Evolutionary conservation across 2,888 invertebrate genomes (phyloP), one percentile per base, ranked within the genome.

Genomic region (Prosopocoilus inquinatus): DNA sequence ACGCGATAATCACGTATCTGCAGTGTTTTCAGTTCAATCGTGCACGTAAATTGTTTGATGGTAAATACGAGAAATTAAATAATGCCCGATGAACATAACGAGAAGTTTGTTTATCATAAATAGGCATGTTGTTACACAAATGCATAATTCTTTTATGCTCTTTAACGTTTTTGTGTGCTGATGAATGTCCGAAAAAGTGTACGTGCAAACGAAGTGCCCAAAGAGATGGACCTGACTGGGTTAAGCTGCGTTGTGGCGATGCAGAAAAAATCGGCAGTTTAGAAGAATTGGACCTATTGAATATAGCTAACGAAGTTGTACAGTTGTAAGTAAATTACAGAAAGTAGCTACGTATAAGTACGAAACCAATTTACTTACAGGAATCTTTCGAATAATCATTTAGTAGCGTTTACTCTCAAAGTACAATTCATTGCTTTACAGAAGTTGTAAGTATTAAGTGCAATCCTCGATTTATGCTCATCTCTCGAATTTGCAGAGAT

Each of bases 311-410:
- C 59, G 82, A 84, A 69, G 80, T 87, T 61, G 79, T 85, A 48
- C 86, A 85, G 74, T 75, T 88, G 88, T 88, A 80, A 84, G 86
- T 82, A 52, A 48, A 47, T 34, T 32, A 47, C 12, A 43, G 11
- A 44, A 52, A 53, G 35, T 12, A 53, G 35, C n/a, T 20, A 33
- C 1, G 8, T 16, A 2, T 16, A 13, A 9, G 5, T 49, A 9
- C 3, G 9, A 46, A 35, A 38, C 9, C 38, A 9, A 55, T 72
- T 69, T 62, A 64, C 58, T 84, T 83, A 41, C 77, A 86, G 85
- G 73, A 88, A 84, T 77, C 78, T 86, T 66, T 88, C 83, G 59
- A 84, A 81, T 65, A 88, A 85, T 80, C 82, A 81, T 55, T 79
- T 83, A 65, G 84, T 81, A 59, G 82, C 79, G 39, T 75, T 82